Conservation (phyloP, 2,888 invertebrate species). For the Scelioninae gen. 2 region DNA sequence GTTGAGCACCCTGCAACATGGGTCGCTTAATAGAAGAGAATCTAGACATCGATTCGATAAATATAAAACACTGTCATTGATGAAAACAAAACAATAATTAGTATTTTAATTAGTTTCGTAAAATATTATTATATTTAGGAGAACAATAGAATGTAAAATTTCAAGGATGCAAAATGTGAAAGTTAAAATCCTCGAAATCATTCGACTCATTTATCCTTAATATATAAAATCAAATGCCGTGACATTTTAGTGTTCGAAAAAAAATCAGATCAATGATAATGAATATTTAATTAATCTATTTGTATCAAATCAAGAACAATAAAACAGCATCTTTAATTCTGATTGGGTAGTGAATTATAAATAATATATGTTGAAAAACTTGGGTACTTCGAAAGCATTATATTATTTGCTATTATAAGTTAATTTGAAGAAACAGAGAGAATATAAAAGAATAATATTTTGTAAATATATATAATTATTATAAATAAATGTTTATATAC, state of each 20-base stretch:
- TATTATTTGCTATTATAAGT: too few relatives aligned
- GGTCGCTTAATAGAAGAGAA: conserved; percentile 71
- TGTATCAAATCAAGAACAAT: too few relatives aligned
- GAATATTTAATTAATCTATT: neutral
- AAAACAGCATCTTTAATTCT: too few relatives aligned
- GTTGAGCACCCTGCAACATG: conserved; percentile 79
- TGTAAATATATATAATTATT: too few relatives aligned
- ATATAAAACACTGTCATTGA: neutral
- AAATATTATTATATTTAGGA: conserved; percentile 1
- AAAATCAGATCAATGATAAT: neutral
- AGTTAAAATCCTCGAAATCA: conserved; percentile 44
- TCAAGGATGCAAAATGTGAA: conserved; percentile 38
- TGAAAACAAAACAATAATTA: neutral
- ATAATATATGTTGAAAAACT: too few relatives aligned
- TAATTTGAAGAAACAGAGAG: too few relatives aligned
- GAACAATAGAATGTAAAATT: conserved; percentile 14
- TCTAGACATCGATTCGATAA: neutral
- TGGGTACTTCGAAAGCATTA: too few relatives aligned
- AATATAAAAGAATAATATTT: too few relatives aligned
- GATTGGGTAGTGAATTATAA: too few relatives aligned
- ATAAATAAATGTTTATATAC: too few relatives aligned
- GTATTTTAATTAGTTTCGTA: neutral
- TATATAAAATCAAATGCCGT: conserved; percentile 53
- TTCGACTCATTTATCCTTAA: conserved; percentile 15
- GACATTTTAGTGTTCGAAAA: conserved; percentile 11